Evolutionary conservation across 2,113 vertebrate species (phyloP).

Genomic region (Octodon degus): DNA sequence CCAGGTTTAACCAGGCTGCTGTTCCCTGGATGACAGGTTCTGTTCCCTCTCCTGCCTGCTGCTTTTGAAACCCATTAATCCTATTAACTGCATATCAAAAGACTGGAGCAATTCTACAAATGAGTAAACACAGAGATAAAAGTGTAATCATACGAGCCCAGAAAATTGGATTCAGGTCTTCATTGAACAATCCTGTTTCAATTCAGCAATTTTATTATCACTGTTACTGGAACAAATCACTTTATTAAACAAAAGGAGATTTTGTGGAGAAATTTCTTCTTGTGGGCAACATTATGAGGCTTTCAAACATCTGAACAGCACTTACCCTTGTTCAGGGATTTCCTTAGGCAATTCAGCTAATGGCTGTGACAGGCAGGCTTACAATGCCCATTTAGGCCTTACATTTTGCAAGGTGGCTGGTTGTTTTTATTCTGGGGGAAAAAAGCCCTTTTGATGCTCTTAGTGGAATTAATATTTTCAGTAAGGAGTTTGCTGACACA

Average conservation of each 20-base stretch:
- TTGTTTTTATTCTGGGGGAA: slow-evolving; percentile 78
- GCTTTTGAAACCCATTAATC: slow-evolving; percentile 85
- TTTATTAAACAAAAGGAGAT: slow-evolving; percentile 89
- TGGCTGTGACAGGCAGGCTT: slow-evolving; percentile 85
- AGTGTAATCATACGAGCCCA: slow-evolving; percentile 86
- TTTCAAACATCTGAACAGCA: slow-evolving; percentile 85
- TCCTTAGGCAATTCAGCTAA: slow-evolving; percentile 88
- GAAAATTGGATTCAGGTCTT: slow-evolving; percentile 90
- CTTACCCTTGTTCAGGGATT: slow-evolving; percentile 87
- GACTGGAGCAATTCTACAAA: slow-evolving; percentile 89
- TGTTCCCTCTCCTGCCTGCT: slow-evolving; percentile 74
- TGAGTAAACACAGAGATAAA: slow-evolving; percentile 90
- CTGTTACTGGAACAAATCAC: slow-evolving; percentile 91
- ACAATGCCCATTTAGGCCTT: slow-evolving; percentile 82
- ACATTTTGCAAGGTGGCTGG: slow-evolving; percentile 70
- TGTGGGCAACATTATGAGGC: slow-evolving; percentile 85
- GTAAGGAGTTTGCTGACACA: slow-evolving; percentile 71
- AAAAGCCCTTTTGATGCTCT: slow-evolving; percentile 79
- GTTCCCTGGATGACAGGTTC: slow-evolving; percentile 35
- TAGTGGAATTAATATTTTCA: slow-evolving; percentile 83
- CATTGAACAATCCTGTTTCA: slow-evolving; percentile 88
- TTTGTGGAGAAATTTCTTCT: slow-evolving; percentile 86
- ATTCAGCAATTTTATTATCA: slow-evolving; percentile 92
- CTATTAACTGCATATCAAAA: slow-evolving; percentile 89
- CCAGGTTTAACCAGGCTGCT: slow-evolving; percentile 9